phyloP scores from a whole-genome alignment of 2,113 vertebrate genomes.

The Cyanoramphus novaezelandiae region DNA sequence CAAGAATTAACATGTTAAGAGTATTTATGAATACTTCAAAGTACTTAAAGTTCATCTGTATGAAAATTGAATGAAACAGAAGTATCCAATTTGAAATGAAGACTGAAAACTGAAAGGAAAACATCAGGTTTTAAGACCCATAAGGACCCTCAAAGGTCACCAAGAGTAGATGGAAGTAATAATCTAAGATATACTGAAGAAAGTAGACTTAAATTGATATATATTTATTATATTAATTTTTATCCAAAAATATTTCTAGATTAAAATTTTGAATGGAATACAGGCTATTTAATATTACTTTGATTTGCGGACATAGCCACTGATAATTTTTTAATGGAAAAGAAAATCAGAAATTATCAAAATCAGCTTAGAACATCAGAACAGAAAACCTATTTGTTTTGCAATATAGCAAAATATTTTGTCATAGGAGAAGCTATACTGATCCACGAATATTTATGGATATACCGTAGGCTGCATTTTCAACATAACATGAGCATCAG shows the following conservation, averaged over 20 bases:
- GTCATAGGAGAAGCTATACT: neutral
- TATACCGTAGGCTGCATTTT: neutral
- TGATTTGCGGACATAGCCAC: neutral
- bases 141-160: neutral
- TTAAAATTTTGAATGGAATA: neutral
- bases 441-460: neutral
- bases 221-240: neutral
- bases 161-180: neutral
- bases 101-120: conserved; percentile 14
- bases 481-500: neutral
- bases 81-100: neutral
- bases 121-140: neutral
- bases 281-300: neutral
- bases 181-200: neutral
- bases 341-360: neutral
- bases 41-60: neutral
- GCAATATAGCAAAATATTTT: neutral
- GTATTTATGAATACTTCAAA: neutral
- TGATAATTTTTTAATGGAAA: neutral
- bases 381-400: neutral
- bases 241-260: neutral
- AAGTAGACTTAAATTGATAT: neutral
- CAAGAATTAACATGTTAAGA: neutral
- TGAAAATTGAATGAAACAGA: neutral
- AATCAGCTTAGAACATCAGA: neutral